Conservation (phyloP, 2,113 vertebrate genomes). For the Litocranius walleri region DNA sequence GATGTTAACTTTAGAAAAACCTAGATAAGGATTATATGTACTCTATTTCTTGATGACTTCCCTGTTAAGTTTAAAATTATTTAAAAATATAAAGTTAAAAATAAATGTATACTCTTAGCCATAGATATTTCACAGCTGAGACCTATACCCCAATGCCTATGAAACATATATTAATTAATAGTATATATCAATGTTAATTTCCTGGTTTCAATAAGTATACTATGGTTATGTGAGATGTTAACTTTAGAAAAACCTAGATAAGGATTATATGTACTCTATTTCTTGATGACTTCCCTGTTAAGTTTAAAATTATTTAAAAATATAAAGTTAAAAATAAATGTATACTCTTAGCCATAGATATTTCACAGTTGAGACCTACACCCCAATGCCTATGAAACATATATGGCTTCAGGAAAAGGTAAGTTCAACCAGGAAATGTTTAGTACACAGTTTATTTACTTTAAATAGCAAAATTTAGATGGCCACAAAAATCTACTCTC, state of each 20-base stretch:
- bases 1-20: not conserved
- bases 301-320: not conserved
- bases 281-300: not conserved
- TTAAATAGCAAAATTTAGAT: conserved; percentile 5
- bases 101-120: not conserved
- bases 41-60: not conserved
- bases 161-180: not conserved
- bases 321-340: not conserved
- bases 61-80: not conserved
- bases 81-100: conserved; percentile 9
- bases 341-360: not conserved
- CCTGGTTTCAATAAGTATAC: conserved; percentile 2
- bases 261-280: not conserved
- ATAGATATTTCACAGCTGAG: not conserved
- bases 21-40: not conserved
- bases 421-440: not conserved
- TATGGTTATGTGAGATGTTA: not conserved
- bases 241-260: not conserved
- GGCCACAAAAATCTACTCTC: not conserved
- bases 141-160: not conserved
- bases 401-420: not conserved
- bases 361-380: not conserved
- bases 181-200: conserved; percentile 2
- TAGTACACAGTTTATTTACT: not conserved
- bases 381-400: not conserved